Evolutionary conservation across 37 sponge, comb jelly and placozoan genomes (phyloP).

Genomic region (Theonella swinhoei): DNA sequence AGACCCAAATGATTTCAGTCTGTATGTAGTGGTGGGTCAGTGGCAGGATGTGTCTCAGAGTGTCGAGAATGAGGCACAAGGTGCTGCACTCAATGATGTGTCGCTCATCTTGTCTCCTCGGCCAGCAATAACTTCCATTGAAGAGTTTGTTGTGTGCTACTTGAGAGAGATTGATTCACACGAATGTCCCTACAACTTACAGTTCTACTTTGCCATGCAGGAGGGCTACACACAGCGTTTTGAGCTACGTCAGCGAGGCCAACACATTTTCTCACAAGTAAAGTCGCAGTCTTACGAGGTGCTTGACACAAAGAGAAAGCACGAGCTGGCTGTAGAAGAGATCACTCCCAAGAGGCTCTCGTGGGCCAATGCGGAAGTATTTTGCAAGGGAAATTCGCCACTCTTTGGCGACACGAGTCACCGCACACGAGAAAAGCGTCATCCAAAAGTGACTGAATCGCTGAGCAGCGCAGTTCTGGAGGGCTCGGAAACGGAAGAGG

Average conservation of each 20-base stretch:
- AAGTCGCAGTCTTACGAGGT: background rate
- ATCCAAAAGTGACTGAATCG: background rate
- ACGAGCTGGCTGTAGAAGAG: background rate
- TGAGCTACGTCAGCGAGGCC: slow-evolving; percentile 41
- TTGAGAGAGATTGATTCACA: slow-evolving; percentile 23
- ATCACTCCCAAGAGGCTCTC: slow-evolving; percentile 2
- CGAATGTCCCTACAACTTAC: slow-evolving; percentile 49
- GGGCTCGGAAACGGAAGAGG: background rate
- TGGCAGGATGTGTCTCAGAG: slow-evolving; percentile 44
- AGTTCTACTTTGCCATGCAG: slow-evolving; percentile 36
- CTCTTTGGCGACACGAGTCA: background rate
- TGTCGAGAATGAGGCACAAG: background rate
- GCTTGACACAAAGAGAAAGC: background rate
- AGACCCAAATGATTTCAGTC: slow-evolving; percentile 35
- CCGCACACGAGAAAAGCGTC: background rate
- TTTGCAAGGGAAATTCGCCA: background rate
- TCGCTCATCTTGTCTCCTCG: background rate
- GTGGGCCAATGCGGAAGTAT: background rate
- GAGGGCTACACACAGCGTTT: slow-evolving; percentile 57
- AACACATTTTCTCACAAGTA: background rate
- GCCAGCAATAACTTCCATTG: slow-evolving; percentile 13
- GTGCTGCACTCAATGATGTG: background rate
- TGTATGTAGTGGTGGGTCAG: slow-evolving; percentile 65
- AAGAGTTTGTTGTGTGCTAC: slow-evolving; percentile 55
- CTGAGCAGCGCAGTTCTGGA: background rate